These are phyloP conservation scores for Tapirus terrestris DNA, from an alignment of 2,113 vertebrate species.

Conservation along the genomic window DNA sequence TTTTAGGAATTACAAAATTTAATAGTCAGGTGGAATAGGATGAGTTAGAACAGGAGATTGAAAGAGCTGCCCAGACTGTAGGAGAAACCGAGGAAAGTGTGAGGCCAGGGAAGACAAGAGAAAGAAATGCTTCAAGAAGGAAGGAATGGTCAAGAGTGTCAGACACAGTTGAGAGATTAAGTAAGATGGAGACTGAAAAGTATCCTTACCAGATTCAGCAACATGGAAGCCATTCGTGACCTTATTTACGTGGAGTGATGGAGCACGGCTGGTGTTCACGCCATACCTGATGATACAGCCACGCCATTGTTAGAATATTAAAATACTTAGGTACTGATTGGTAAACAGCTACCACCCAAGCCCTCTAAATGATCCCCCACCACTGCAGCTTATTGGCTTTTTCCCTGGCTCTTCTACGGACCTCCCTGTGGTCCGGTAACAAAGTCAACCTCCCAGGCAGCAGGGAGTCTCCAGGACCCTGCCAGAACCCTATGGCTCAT, in stretches of 20 bases:
- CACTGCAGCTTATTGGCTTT: background rate
- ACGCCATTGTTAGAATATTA: background rate
- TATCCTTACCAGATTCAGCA: background rate
- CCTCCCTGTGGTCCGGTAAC: background rate
- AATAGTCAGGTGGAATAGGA: background rate
- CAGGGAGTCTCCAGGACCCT: background rate
- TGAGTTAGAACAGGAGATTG: background rate
- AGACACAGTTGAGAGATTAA: background rate
- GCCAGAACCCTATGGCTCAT: background rate
- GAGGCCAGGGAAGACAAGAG: background rate
- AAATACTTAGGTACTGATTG: background rate
- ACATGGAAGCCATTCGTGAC: background rate
- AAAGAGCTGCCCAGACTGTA: background rate
- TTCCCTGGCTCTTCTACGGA: background rate
- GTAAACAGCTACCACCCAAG: background rate
- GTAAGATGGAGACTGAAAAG: background rate
- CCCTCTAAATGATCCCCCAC: background rate
- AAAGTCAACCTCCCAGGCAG: background rate
- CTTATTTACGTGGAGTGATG: too few relatives aligned
- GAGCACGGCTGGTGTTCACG: background rate
- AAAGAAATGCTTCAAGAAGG: background rate
- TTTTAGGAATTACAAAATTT: background rate
- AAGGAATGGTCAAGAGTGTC: background rate
- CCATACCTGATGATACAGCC: background rate
- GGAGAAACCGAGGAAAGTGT: background rate